Conservation (phyloP, 2,797 vertebrate species). For the Lateolabrax maculatus region DNA sequence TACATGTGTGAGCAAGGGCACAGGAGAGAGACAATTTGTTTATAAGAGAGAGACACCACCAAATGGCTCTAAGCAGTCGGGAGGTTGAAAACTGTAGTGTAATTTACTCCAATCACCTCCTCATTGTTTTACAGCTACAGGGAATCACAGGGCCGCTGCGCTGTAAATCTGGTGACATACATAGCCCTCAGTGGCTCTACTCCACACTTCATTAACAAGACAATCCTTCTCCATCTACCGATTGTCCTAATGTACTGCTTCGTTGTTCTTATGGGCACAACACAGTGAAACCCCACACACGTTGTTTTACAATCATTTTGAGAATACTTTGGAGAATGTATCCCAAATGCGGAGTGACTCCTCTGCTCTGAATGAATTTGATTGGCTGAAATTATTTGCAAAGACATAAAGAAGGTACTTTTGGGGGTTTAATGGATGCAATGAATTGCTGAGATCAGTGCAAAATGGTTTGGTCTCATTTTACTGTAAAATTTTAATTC, state of each 20-base stretch:
- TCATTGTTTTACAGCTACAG: constrained; percentile 82
- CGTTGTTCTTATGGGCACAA: constrained; percentile 24
- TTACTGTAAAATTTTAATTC: not conserved
- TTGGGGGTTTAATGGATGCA: constrained; percentile 7
- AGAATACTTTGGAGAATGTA: constrained; percentile 27
- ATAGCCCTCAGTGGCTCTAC: constrained; percentile 68
- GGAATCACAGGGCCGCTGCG: constrained; percentile 63
- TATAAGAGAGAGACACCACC: constrained; percentile 46
- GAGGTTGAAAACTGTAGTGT: constrained; percentile 69
- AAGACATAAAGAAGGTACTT: constrained; percentile 17
- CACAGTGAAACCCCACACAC: constrained; percentile 37
- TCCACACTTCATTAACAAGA: constrained; percentile 82
- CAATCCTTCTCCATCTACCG: constrained; percentile 72
- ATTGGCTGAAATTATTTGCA: constrained; percentile 41
- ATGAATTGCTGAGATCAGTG: constrained; percentile 8
- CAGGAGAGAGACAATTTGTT: constrained; percentile 54
- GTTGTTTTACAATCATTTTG: constrained; percentile 49
- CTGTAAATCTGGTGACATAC: constrained; percentile 78
- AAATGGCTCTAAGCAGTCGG: constrained; percentile 64
- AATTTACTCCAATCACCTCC: constrained; percentile 81
- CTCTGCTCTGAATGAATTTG: constrained; percentile 21
- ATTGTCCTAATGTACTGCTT: constrained; percentile 61
- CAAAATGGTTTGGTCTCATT: constrained; percentile 11
- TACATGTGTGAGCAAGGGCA: constrained; percentile 38
- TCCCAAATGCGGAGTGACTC: constrained; percentile 34